Conservation (phyloP, 2,797 vertebrate species). For the Lacerta bilineata region DNA sequence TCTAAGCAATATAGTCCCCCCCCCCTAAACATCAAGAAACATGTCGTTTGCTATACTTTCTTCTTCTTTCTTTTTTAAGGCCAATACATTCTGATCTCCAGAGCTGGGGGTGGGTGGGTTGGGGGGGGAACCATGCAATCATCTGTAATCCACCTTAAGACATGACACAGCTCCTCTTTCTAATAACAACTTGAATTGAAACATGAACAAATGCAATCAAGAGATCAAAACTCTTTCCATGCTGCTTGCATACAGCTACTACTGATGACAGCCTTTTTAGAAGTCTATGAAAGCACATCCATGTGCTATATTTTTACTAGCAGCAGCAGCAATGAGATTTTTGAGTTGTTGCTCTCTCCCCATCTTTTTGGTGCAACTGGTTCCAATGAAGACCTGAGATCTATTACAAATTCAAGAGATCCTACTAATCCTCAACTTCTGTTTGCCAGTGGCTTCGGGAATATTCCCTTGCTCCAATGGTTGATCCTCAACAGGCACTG, state of each 20-base stretch:
- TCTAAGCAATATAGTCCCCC: not conserved
- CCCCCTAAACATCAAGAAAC: not conserved
- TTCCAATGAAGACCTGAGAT: constrained; percentile 60
- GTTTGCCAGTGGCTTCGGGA: constrained; percentile 68
- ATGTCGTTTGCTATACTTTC: not conserved
- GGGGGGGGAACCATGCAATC: not conserved
- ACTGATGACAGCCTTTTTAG: not conserved
- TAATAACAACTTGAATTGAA: constrained; percentile 17
- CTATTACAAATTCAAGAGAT: constrained; percentile 64
- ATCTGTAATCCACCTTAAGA: not conserved
- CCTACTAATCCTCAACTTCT: constrained; percentile 71
- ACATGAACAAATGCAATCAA: constrained; percentile 10
- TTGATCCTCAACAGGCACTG: constrained; percentile 71
- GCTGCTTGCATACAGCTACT: constrained; percentile 41
- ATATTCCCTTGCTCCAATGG: constrained; percentile 71
- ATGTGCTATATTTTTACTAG: not conserved
- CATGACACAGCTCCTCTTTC: not conserved
- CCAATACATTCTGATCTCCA: not conserved
- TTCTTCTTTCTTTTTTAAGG: not conserved
- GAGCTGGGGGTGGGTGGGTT: not conserved
- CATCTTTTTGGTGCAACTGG: constrained; percentile 45
- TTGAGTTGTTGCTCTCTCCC: not conserved
- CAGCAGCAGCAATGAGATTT: constrained; percentile 23
- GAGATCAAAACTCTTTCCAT: not conserved
- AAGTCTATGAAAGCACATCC: constrained; percentile 34